Percentiles rank a stretch among this genome's conserved stretches.
These are phyloP conservation scores for Tiliacea citrago DNA, from an alignment of 2,888 invertebrate genomes.

Conservation along the genomic window DNA sequence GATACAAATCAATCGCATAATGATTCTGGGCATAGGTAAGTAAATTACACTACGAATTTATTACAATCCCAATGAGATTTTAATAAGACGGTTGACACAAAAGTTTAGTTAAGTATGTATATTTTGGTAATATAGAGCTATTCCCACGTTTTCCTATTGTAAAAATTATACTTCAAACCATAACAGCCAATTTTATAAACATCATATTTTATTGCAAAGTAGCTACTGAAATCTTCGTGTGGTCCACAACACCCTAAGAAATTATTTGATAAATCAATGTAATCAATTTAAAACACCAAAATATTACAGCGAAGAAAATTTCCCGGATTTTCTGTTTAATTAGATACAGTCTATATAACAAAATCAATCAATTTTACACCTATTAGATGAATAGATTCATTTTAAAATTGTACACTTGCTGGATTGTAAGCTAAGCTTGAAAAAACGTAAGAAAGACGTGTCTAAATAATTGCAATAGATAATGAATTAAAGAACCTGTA, in stretches of 20 bases:
- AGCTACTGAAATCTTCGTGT: background rate
- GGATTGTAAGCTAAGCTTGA: conserved; percentile 24
- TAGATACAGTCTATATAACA: conserved; percentile 40
- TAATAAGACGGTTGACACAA: conserved; percentile 26
- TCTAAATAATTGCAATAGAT: conserved; percentile 46
- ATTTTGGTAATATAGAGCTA: background rate
- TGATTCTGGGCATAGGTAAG: conserved; percentile 21
- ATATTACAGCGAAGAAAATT: conserved; percentile 13
- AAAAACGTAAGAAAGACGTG: conserved; percentile 46
- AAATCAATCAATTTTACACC: conserved; percentile 55
- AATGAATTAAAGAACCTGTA: conserved; percentile 60
- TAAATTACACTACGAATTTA: conserved; percentile 23
- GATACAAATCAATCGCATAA: conserved; percentile 39
- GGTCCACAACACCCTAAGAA: background rate
- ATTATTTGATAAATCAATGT: conserved; percentile 14
- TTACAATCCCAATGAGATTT: conserved; percentile 25
- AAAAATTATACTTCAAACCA: background rate
- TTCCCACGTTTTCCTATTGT: conserved; percentile 26
- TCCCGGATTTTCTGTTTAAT: conserved; percentile 34
- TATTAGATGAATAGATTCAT: conserved; percentile 46
- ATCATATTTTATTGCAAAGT: background rate
- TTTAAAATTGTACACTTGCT: conserved; percentile 44
- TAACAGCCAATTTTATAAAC: background rate
- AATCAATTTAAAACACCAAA: conserved; percentile 10
- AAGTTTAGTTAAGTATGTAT: background rate